Conservation (phyloP, 2,113 vertebrate species). For the Mus musculus region DNA sequence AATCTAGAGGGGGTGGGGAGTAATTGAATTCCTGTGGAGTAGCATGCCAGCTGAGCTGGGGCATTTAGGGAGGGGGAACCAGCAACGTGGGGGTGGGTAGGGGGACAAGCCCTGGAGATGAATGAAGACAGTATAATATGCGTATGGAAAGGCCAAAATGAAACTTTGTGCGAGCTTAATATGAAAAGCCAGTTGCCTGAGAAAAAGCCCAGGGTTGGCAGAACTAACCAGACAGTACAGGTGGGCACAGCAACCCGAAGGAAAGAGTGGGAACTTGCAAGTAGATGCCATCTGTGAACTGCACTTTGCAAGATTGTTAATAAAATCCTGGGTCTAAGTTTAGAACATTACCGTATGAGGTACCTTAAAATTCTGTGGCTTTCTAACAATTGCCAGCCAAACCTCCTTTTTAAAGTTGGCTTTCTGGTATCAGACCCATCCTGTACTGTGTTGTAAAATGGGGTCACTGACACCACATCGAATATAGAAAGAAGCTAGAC, state of each 20-base stretch:
- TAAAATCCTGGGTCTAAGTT: slow-evolving; percentile 1
- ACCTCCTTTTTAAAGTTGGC: neutral
- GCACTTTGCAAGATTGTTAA: neutral
- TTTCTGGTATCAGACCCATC: slow-evolving; percentile 20
- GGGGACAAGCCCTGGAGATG: no score
- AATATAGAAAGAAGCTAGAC: neutral
- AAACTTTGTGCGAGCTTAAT: neutral
- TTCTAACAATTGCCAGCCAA: slow-evolving; percentile 11
- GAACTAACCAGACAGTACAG: neutral
- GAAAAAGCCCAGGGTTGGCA: neutral
- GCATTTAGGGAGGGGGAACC: neutral
- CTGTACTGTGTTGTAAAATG: neutral
- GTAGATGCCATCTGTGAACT: neutral
- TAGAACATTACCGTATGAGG: neutral
- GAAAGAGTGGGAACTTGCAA: neutral
- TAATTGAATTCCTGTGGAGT: neutral
- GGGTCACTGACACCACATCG: neutral
- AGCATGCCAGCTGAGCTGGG: neutral
- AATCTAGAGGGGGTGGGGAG: neutral
- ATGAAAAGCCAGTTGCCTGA: neutral
- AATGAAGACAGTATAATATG: neutral
- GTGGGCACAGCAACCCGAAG: neutral
- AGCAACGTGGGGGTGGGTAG: neutral
- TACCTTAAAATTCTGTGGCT: neutral
- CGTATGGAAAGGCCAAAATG: neutral